phyloP scores from a whole-genome alignment of 2,888 invertebrate species.

The Sinhomidia bicolor region DNA sequence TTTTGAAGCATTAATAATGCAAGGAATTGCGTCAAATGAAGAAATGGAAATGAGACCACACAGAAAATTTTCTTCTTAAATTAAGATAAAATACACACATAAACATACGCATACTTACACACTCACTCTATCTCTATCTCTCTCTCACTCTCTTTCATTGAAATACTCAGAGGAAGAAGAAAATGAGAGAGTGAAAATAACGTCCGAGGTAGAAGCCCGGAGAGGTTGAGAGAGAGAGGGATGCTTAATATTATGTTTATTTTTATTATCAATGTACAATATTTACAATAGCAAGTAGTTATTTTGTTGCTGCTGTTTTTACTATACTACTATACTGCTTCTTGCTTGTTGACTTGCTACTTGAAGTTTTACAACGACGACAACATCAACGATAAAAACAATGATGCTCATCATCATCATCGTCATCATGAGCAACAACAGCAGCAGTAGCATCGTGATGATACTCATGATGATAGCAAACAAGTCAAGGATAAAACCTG shows the following conservation, averaged over 20 bases:
- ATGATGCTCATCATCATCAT: background rate
- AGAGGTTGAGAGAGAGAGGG: background rate
- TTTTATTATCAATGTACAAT: slow-evolving; percentile 40
- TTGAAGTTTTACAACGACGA: background rate
- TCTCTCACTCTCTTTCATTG: no score
- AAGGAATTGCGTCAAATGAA: slow-evolving; percentile 53
- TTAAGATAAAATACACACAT: no score
- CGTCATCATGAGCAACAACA: background rate
- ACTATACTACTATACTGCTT: no score
- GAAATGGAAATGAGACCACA: slow-evolving; percentile 43
- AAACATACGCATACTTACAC: background rate
- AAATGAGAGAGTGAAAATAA: background rate
- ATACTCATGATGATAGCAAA: background rate
- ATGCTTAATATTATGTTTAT: slow-evolving; percentile 19
- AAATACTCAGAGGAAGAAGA: slow-evolving; percentile 17
- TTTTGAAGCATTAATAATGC: slow-evolving; percentile 68
- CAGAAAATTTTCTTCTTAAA: no score
- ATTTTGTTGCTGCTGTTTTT: background rate
- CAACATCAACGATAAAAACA: background rate
- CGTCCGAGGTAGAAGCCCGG: no score
- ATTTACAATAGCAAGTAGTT: slow-evolving; percentile 20
- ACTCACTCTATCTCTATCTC: background rate
- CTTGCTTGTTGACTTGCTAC: background rate
- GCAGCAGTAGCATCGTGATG: background rate
- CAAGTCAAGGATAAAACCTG: background rate